These are phyloP conservation scores for Eufriesea mexicana DNA, from an alignment of 1,140 invertebrate genomes.

Conservation along the genomic window DNA sequence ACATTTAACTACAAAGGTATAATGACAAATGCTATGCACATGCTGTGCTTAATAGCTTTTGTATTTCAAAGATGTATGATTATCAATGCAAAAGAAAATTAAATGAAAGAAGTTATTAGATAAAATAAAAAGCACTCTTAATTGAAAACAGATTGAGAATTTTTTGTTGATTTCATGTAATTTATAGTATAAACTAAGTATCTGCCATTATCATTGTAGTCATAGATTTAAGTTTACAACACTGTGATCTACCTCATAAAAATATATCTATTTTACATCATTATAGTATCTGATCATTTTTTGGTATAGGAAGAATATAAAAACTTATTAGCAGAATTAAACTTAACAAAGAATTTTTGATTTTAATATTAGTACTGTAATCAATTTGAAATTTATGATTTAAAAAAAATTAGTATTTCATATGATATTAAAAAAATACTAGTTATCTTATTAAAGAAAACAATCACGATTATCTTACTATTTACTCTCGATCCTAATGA, in stretches of 20 bases:
- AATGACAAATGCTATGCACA: slow-evolving; percentile 39
- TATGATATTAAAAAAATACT: slow-evolving; percentile 27
- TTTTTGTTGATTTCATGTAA: not conserved
- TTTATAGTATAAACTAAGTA: slow-evolving; percentile 69
- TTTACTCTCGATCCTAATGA: slow-evolving; percentile 34
- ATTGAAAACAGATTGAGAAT: not conserved
- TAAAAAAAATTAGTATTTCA: not conserved
- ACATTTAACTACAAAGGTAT: slow-evolving; percentile 40
- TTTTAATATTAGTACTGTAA: slow-evolving; percentile 7
- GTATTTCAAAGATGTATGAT: slow-evolving; percentile 20
- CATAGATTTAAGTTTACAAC: slow-evolving; percentile 45
- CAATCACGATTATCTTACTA: slow-evolving; percentile 15
- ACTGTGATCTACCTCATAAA: slow-evolving; percentile 42
- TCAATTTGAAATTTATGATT: slow-evolving; percentile 1
- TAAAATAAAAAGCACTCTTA: not conserved
- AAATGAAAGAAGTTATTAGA: not conserved
- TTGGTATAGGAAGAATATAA: slow-evolving; percentile 25
- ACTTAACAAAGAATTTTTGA: not conserved
- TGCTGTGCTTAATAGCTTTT: slow-evolving; percentile 27
- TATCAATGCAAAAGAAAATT: slow-evolving; percentile 23
- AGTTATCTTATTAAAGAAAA: slow-evolving; percentile 1
- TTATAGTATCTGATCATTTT: slow-evolving; percentile 24
- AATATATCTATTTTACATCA: slow-evolving; percentile 49
- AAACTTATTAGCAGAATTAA: slow-evolving; percentile 5
- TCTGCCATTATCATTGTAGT: slow-evolving; percentile 67